phyloP scores from a whole-genome alignment of 2,113 vertebrate genomes.

The Noctilio leporinus region DNA sequence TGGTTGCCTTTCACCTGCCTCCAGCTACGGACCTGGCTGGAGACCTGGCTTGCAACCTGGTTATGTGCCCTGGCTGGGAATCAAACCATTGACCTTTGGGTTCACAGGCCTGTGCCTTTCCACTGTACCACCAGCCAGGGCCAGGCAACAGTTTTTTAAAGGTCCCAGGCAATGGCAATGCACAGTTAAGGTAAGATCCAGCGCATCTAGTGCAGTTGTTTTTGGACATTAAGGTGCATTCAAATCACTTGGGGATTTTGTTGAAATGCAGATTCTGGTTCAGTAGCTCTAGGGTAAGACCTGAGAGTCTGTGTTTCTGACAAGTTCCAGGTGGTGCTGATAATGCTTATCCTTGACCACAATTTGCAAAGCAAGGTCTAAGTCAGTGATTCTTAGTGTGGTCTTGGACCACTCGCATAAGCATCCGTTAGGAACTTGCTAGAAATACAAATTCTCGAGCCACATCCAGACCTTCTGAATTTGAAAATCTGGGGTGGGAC shows the following conservation, averaged over 20 bases:
- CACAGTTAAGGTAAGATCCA: not conserved
- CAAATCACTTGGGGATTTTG: not conserved
- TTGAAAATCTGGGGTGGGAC: not conserved
- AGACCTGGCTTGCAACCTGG: no score
- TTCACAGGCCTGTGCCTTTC: no score
- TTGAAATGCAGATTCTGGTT: not conserved
- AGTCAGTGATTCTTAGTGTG: not conserved
- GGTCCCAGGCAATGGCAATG: not conserved
- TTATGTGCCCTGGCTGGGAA: no score
- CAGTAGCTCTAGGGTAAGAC: no score
- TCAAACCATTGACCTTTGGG: no score
- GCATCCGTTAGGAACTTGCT: not conserved
- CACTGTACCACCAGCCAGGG: no score
- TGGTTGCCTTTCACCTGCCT: no score
- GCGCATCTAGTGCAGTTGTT: not conserved
- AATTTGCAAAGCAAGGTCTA: not conserved
- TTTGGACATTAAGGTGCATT: not conserved
- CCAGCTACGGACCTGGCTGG: no score
- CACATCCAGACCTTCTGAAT: not conserved
- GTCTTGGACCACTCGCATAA: not conserved
- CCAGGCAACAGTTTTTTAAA: not conserved
- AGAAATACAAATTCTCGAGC: not conserved
- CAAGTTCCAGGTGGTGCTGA: not conserved
- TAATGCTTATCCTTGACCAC: not conserved
- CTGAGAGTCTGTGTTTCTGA: not conserved